Percentiles rank a stretch among this genome's conserved stretches.
These are phyloP conservation scores for Trypoxylon attenuatum DNA, from an alignment of 2,888 invertebrate species.

Conservation along the genomic window DNA sequence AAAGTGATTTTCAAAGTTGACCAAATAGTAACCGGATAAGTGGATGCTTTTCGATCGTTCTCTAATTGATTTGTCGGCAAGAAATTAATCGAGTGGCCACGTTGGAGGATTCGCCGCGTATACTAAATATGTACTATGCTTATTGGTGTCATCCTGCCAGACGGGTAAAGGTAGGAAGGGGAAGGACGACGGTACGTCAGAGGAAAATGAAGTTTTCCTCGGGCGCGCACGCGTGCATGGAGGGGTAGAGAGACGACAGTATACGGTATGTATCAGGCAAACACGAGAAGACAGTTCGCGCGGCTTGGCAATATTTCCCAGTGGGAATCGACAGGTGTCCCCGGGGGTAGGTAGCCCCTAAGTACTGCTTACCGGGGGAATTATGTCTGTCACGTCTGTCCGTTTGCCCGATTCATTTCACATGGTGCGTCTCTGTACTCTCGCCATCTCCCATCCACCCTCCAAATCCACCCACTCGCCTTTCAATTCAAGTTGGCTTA, in stretches of 20 bases:
- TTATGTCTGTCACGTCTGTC: slow-evolving; percentile 71
- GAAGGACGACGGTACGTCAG: no score
- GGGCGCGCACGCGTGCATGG: no score
- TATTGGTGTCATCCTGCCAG: no score
- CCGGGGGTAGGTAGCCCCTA: slow-evolving; percentile 50
- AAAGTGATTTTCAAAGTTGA: no score
- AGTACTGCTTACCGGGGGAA: slow-evolving; percentile 68
- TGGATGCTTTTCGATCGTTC: no score
- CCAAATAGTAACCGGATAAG: no score
- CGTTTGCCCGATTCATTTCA: slow-evolving; percentile 68
- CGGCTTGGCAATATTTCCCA: slow-evolving; percentile 50
- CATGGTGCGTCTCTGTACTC: slow-evolving; percentile 53
- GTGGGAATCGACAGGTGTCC: slow-evolving; percentile 70
- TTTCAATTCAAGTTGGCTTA: slow-evolving; percentile 59
- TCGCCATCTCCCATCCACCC: slow-evolving; percentile 18
- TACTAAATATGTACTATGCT: no score
- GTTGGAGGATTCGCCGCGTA: no score
- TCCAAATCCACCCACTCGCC: slow-evolving; percentile 29
- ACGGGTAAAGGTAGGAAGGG: no score
- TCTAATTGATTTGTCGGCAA: no score
- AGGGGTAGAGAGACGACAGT: neutral
- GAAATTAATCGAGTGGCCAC: no score
- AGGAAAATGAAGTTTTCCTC: no score
- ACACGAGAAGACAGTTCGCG: slow-evolving; percentile 48
- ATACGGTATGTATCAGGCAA: slow-evolving; percentile 24